Conservation (phyloP, 2,888 invertebrate species). For the Sphaeridia pumilis region DNA sequence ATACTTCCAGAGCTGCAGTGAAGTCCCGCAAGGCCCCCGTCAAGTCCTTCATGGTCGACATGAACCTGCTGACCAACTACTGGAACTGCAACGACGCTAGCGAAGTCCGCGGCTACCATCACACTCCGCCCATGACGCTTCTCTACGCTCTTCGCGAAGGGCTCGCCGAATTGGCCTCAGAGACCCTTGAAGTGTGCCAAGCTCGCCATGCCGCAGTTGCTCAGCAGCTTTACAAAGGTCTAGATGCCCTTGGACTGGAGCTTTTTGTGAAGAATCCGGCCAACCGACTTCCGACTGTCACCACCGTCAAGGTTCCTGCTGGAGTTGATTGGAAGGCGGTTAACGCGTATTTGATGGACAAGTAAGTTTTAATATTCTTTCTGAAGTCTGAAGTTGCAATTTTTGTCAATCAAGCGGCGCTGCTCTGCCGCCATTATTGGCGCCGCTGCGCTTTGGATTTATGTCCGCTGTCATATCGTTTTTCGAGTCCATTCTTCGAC, state of each 20-base stretch:
- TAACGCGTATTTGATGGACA: constrained; percentile 52
- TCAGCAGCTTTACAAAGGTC: constrained; percentile 53
- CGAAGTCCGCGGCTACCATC: constrained; percentile 44
- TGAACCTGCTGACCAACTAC: constrained; percentile 58
- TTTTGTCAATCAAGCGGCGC: too few species aligned
- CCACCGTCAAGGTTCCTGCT: constrained; percentile 53
- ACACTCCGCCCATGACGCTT: constrained; percentile 42
- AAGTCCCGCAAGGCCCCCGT: constrained; percentile 47
- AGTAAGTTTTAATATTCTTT: constrained; percentile 43
- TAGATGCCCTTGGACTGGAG: constrained; percentile 55
- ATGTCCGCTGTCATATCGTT: too few species aligned
- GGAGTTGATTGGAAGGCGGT: constrained; percentile 54
- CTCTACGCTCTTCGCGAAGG: constrained; percentile 71
- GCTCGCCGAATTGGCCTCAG: constrained; percentile 56
- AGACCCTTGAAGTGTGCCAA: constrained; percentile 60
- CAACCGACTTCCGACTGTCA: constrained; percentile 58
- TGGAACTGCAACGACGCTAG: constrained; percentile 56
- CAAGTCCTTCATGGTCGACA: constrained; percentile 59
- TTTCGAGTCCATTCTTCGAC: too few species aligned
- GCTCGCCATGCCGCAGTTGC: constrained; percentile 56
- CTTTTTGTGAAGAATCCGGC: constrained; percentile 55
- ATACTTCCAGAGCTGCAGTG: constrained; percentile 46
- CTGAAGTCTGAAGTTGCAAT: background rate
- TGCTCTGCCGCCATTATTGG: too few species aligned
- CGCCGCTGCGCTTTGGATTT: too few species aligned